Percentiles rank a stretch among this genome's conserved stretches.
Evolutionary conservation across 2,113 vertebrate genomes (phyloP).

Genomic region (Nothoprocta perdicaria): DNA sequence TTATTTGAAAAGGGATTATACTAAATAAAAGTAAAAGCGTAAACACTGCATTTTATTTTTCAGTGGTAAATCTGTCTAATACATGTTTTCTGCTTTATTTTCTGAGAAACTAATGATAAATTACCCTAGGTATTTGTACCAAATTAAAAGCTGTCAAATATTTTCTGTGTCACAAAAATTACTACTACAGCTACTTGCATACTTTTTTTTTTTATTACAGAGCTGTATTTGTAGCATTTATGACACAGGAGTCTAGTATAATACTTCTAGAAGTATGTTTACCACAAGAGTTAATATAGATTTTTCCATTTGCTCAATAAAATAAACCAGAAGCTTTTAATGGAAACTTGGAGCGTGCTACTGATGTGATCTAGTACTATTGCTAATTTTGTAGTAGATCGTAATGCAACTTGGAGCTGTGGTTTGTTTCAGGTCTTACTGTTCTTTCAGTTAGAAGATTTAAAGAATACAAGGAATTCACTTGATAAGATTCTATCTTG

Average conservation of each 20-base stretch:
- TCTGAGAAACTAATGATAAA: not conserved
- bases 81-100: not conserved
- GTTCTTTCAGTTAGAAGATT: not conserved
- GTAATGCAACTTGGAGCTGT: not conserved
- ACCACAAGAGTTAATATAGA: not conserved
- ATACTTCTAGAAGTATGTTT: not conserved
- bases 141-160: not conserved
- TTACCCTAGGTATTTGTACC: not conserved
- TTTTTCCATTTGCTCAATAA: not conserved
- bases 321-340: not conserved
- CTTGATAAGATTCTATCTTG: too few species aligned
- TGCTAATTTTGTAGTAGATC: not conserved
- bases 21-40: not conserved
- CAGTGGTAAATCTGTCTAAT: not conserved
- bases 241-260: not conserved
- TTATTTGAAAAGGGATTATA: constrained; percentile 1
- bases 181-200: not conserved
- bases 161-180: not conserved
- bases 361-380: not conserved
- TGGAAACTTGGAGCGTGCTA: not conserved
- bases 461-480: too few species aligned
- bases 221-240: not conserved
- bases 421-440: not conserved
- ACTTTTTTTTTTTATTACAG: not conserved
- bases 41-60: not conserved